A percentile compares a stretch with the other conserved stretches of the same genome.
phyloP scores from a whole-genome alignment of 2,888 invertebrate genomes.

The Geophilus truncorum region DNA sequence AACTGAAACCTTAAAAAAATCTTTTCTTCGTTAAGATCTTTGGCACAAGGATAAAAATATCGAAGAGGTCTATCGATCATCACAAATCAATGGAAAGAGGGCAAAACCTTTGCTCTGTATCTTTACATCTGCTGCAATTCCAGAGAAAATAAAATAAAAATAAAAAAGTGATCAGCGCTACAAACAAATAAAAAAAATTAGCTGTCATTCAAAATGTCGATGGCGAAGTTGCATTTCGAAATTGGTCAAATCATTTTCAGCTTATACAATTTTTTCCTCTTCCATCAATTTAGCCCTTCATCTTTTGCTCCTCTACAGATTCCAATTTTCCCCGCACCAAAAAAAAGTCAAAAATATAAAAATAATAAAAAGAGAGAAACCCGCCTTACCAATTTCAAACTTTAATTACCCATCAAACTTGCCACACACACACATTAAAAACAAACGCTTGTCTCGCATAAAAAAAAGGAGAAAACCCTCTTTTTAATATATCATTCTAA shows the following conservation, averaged over 20 bases:
- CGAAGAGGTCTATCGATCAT: conserved; percentile 6
- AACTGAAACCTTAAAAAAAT: not conserved
- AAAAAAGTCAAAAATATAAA: not conserved
- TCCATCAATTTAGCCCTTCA: not conserved
- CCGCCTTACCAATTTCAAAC: not conserved
- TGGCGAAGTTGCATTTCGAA: not conserved
- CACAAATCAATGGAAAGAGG: conserved; percentile 9
- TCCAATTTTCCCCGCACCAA: not conserved
- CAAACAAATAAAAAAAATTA: conserved; percentile 10
- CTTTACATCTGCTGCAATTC: conserved; percentile 3
- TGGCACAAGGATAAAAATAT: not conserved
- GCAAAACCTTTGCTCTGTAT: conserved; percentile 12
- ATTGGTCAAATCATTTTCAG: conserved; percentile 4
- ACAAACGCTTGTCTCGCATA: not conserved
- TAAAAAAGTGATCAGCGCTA: not conserved
- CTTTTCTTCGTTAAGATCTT: conserved; percentile 13
- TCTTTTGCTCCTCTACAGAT: not conserved
- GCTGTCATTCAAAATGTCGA: conserved; percentile 6
- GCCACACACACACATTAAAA: not conserved
- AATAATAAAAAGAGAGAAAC: not conserved
- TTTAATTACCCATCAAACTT: not conserved
- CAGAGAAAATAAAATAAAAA: not conserved
- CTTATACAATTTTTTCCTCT: not conserved
- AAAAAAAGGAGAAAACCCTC: not conserved
- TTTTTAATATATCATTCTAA: not conserved